Conservation (phyloP, 2,888 invertebrate species). For the Cerceris rybyensis region DNA sequence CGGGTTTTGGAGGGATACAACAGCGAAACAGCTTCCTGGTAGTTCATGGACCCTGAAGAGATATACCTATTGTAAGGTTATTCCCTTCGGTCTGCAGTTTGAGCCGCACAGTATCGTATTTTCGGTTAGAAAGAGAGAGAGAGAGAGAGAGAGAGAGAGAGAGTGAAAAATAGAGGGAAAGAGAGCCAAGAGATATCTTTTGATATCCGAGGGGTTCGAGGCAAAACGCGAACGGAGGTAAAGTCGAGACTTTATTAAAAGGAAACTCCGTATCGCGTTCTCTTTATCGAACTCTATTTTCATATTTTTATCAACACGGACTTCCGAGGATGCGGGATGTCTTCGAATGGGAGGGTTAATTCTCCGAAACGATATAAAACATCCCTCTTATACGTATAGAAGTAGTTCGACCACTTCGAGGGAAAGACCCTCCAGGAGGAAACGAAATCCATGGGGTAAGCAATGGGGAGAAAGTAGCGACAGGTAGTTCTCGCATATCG, state of each 20-base stretch:
- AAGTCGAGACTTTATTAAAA: not conserved
- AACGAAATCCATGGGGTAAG: too few relatives aligned
- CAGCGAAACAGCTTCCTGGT: slow-evolving; percentile 14
- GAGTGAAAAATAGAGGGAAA: too few relatives aligned
- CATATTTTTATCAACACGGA: too few relatives aligned
- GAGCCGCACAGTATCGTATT: slow-evolving; percentile 9
- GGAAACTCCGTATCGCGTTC: not conserved
- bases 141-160: too few relatives aligned
- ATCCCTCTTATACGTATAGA: too few relatives aligned
- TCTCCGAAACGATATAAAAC: too few relatives aligned
- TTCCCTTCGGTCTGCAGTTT: slow-evolving; percentile 36
- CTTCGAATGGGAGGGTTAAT: too few relatives aligned
- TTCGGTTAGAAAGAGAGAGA: slow-evolving; percentile 9
- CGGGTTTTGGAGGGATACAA: slow-evolving; percentile 34
- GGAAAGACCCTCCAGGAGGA: too few relatives aligned
- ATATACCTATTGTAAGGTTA: slow-evolving; percentile 11
- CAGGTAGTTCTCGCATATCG: too few relatives aligned
- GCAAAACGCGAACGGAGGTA: not conserved
- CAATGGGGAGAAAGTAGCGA: too few relatives aligned
- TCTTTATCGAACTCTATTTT: not conserved
- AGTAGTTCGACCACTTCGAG: too few relatives aligned
- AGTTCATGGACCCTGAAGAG: not conserved
- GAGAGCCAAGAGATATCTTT: slow-evolving; percentile 25
- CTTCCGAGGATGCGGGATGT: too few relatives aligned
- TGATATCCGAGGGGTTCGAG: not conserved